Evolutionary conservation across 2,113 vertebrate species (phyloP).

Genomic region (Tachysurus fulvidraco): DNA sequence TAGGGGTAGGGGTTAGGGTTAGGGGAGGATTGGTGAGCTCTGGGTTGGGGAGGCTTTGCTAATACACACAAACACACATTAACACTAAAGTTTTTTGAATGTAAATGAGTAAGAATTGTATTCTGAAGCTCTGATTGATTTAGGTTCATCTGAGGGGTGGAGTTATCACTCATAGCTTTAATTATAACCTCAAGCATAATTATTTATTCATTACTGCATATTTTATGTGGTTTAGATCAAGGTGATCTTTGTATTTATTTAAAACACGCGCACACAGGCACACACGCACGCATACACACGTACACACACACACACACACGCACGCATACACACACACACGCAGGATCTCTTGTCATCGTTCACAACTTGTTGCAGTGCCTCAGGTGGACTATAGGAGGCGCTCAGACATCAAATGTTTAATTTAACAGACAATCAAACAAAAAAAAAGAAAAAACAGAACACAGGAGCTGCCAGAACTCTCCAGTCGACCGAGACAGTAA

Average conservation of each 20-base stretch:
- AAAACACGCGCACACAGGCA: not conserved
- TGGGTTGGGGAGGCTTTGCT: not conserved
- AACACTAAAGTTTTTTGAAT: not conserved
- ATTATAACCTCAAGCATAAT: conserved; percentile 2
- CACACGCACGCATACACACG: not conserved
- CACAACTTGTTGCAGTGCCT: conserved; percentile 14
- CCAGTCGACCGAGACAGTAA: not conserved
- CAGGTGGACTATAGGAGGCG: conserved; percentile 23
- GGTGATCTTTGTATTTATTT: conserved; percentile 23
- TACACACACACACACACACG: not conserved
- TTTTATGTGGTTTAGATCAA: not conserved
- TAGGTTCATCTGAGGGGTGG: not conserved
- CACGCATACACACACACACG: conserved; percentile 24
- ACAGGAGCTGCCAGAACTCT: conserved; percentile 6
- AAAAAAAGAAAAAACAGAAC: not conserved
- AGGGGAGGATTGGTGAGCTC: not conserved
- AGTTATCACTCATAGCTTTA: conserved; percentile 19
- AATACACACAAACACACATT: not conserved
- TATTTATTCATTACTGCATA: conserved; percentile 9
- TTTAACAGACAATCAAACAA: conserved; percentile 36
- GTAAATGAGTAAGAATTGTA: conserved; percentile 19
- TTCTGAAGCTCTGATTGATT: conserved; percentile 8
- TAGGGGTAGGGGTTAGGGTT: too few relatives aligned
- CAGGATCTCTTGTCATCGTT: not conserved
- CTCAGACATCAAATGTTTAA: conserved; percentile 7